Evolutionary conservation across 2,888 invertebrate species (phyloP), one percentile per base, ranked within the genome.

Genomic region (Ceriagrion tenellum): DNA sequence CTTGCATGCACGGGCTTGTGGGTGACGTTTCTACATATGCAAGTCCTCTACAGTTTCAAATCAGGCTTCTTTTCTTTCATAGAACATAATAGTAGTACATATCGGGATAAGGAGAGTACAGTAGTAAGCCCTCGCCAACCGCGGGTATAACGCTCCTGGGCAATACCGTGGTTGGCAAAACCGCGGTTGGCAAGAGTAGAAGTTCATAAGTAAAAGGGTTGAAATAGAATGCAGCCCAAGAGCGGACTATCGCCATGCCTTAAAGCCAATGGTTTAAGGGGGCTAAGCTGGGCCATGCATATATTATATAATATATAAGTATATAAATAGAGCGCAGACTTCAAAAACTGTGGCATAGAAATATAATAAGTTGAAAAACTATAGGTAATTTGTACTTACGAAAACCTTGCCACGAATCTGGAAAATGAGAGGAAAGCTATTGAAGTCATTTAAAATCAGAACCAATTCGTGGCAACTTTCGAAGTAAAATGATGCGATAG

Each of bases 371-470:
- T 81, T 81, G 81, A 35, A 81, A 81, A 81, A 81, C 81, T 81
- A 81, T 12, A 81, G 30, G 81, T 81, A 81, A 81, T 81, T 81
- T 35, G 81, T 81, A 81, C 81, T 81, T 81, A 81, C 81, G 81
- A 81, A 81, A 81, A 81, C 81, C 81, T 81, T 81, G 81, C 81
- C 81, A 81, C 81, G 81, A 81, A 81, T 81, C 81, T 81, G 81
- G 81, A 81, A 81, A 81, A 81, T 81, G 81, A 81, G 81, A 81
- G 81, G 81, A 81, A 81, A 81, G 30, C 81, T 81, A 81, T 81
- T 81, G 81, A 81, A 81, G 81, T 81, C 81, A 81, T 81, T 69
- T 35, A 81, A n/a, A 81, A 81, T 35, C 81, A 81, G 35, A 81
- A 81, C 81, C 81, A 81, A 81, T 81, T 81, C 81, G 81, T 81